phyloP scores from a whole-genome alignment of 2,888 invertebrate species.

The Hydrotaea diabolus region DNA sequence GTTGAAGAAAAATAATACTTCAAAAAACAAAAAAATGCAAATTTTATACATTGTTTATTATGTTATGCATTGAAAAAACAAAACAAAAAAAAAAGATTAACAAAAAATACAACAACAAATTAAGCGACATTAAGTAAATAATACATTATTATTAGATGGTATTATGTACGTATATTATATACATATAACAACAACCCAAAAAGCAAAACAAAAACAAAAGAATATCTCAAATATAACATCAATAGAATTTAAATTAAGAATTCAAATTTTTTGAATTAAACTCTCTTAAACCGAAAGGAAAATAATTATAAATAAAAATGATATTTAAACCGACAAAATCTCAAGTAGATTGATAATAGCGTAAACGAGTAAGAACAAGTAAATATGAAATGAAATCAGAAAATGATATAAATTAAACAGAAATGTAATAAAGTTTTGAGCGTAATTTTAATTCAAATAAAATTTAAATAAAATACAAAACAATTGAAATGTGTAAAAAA shows the following conservation, averaged over 20 bases:
- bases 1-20: slow-evolving; percentile 3
- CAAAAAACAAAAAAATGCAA: slow-evolving; percentile 10
- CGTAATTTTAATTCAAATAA: slow-evolving; percentile 67
- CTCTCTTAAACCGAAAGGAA: slow-evolving; percentile 51
- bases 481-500: slow-evolving; percentile 27
- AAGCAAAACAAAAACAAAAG: slow-evolving; percentile 13
- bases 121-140: slow-evolving; percentile 32
- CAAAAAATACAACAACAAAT: slow-evolving; percentile 29
- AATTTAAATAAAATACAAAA: slow-evolving; percentile 41
- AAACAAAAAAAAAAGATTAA: too few species aligned
- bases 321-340: slow-evolving; percentile 39
- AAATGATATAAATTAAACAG: slow-evolving; percentile 14
- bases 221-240: slow-evolving; percentile 40
- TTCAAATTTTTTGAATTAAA: slow-evolving; percentile 64
- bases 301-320: slow-evolving; percentile 23
- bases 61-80: slow-evolving; percentile 31
- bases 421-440: slow-evolving; percentile 64
- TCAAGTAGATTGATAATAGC: slow-evolving; percentile 54
- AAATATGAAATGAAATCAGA: slow-evolving; percentile 32
- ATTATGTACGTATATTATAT: slow-evolving; percentile 63
- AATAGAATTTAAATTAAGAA: slow-evolving; percentile 55
- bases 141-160: slow-evolving; percentile 61
- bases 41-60: slow-evolving; percentile 63
- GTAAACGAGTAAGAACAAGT: slow-evolving; percentile 44
- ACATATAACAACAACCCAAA: slow-evolving; percentile 50